Evolutionary conservation across 2,113 vertebrate genomes (phyloP).

Genomic region (Sinocyclocheilus grahami): DNA sequence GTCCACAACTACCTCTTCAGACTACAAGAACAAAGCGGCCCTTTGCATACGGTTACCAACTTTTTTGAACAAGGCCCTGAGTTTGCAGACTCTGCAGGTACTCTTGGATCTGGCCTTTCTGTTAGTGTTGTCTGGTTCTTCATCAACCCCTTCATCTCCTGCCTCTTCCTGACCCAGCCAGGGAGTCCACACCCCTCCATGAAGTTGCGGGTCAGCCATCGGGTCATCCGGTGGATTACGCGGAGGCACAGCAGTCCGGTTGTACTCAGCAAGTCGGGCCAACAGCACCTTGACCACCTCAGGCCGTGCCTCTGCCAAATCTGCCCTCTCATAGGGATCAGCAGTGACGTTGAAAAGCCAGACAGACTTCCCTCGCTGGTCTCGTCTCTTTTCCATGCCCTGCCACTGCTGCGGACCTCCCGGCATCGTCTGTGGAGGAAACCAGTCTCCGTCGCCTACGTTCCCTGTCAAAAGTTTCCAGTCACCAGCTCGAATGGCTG

Average conservation of each 20-base stretch:
- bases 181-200: slow-evolving; percentile 88
- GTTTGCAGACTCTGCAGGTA: slow-evolving; percentile 71
- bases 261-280: slow-evolving; percentile 82
- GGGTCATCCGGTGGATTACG: slow-evolving; percentile 88
- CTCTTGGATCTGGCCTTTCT: slow-evolving; percentile 58
- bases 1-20: no score
- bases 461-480: slow-evolving; percentile 93
- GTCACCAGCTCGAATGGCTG: slow-evolving; percentile 85
- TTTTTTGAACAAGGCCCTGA: slow-evolving; percentile 73
- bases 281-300: slow-evolving; percentile 86
- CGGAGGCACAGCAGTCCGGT: slow-evolving; percentile 84
- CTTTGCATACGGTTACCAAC: slow-evolving; percentile 70
- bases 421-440: slow-evolving; percentile 82
- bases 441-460: slow-evolving; percentile 90
- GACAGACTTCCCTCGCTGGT: slow-evolving; percentile 81
- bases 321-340: slow-evolving; percentile 87
- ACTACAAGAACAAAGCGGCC: slow-evolving; percentile 62
- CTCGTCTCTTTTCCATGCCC: slow-evolving; percentile 81
- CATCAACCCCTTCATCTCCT: not conserved
- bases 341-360: slow-evolving; percentile 92
- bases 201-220: slow-evolving; percentile 87
- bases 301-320: slow-evolving; percentile 81
- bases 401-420: slow-evolving; percentile 78
- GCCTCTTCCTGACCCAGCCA: slow-evolving; percentile 81
- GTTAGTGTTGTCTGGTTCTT: slow-evolving; percentile 66